Conservation (phyloP, 1,140 invertebrate genomes). For the Lasaia peninsularis region DNA sequence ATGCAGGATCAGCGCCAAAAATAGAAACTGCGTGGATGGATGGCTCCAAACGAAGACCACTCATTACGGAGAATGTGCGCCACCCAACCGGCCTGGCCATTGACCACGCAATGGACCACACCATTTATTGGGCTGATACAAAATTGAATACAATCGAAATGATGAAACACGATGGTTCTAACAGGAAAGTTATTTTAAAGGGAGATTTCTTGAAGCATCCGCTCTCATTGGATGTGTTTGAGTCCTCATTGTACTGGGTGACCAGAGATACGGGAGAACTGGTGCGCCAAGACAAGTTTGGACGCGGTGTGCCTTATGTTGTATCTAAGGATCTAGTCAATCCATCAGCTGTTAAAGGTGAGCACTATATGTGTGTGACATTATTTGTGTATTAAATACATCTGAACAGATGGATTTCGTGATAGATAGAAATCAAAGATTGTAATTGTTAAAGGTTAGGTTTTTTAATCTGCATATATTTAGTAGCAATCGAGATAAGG, state of each 20-base stretch:
- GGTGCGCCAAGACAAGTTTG: slow-evolving; percentile 95
- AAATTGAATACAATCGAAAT: slow-evolving; percentile 96
- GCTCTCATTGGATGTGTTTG: slow-evolving; percentile 94
- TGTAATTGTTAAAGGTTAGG: too few species aligned
- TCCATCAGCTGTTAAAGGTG: slow-evolving; percentile 90
- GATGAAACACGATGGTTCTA: slow-evolving; percentile 89
- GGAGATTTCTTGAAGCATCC: slow-evolving; percentile 88
- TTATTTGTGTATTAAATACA: too few species aligned
- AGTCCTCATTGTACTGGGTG: slow-evolving; percentile 93
- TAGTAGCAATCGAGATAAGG: too few species aligned
- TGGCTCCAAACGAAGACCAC: slow-evolving; percentile 87
- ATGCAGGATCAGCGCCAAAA: slow-evolving; percentile 89
- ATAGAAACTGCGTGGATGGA: slow-evolving; percentile 98
- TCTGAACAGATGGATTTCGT: too few species aligned
- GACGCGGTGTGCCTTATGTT: slow-evolving; percentile 91
- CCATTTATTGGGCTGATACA: slow-evolving; percentile 96
- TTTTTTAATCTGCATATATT: too few species aligned
- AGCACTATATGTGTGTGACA: slow-evolving; percentile 1
- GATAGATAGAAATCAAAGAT: too few species aligned
- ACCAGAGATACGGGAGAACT: slow-evolving; percentile 91
- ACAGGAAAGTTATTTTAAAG: slow-evolving; percentile 84
- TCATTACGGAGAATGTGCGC: slow-evolving; percentile 88
- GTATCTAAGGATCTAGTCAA: slow-evolving; percentile 88
- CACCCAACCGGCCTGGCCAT: slow-evolving; percentile 93
- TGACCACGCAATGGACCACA: slow-evolving; percentile 92